Evolutionary conservation across 2,888 invertebrate genomes (phyloP).

Genomic region (Chironomus riparius): DNA sequence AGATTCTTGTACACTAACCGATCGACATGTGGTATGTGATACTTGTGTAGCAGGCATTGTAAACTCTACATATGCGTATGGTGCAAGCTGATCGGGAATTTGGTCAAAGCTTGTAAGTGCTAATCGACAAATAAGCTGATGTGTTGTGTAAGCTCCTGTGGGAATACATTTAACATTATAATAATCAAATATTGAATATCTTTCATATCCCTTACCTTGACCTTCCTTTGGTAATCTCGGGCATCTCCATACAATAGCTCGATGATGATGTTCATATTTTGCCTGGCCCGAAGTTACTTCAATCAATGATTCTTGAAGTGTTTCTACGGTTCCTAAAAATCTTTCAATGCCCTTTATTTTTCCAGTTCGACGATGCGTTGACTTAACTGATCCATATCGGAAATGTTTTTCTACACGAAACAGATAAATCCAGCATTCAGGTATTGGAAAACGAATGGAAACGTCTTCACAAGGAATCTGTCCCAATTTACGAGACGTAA

Average conservation of each 20-base stretch:
- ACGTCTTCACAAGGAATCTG: conserved; percentile 98
- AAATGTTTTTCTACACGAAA: conserved; percentile 98
- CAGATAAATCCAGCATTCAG: conserved; percentile 98
- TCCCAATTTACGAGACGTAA: conserved; percentile 88
- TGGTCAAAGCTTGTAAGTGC: conserved; percentile 95
- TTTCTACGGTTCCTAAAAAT: conserved; percentile 83
- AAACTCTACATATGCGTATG: conserved; percentile 86
- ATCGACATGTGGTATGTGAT: conserved; percentile 91
- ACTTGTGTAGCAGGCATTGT: conserved; percentile 97
- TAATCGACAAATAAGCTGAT: conserved; percentile 89
- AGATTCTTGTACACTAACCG: conserved; percentile 79
- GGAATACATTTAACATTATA: conserved; percentile 29
- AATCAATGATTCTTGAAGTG: conserved; percentile 81
- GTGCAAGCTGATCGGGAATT: conserved; percentile 86
- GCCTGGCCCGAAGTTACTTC: conserved; percentile 95
- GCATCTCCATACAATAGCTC: conserved; percentile 97
- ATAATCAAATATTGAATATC: background rate
- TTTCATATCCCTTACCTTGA: conserved; percentile 59
- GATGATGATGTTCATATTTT: conserved; percentile 97
- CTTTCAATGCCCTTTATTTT: conserved; percentile 90
- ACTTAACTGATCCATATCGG: conserved; percentile 94
- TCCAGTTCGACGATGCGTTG: conserved; percentile 77
- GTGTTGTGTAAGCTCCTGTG: conserved; percentile 92
- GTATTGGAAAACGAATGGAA: conserved; percentile 90
- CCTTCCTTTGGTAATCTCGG: conserved; percentile 95